These are phyloP conservation scores for Pardosa pseudoannulata DNA, from an alignment of 2,888 invertebrate species.

Conservation along the genomic window DNA sequence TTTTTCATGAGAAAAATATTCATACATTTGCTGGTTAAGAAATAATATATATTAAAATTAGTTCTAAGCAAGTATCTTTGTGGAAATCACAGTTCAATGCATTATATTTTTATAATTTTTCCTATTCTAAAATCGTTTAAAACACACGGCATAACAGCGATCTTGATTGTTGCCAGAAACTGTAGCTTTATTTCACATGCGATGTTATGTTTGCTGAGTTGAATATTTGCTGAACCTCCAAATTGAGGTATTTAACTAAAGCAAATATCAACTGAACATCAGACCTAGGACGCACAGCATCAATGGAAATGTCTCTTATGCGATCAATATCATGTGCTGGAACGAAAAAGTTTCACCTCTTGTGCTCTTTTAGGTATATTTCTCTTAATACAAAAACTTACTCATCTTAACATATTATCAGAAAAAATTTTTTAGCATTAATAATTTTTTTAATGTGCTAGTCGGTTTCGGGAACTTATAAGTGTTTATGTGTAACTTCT, in stretches of 20 bases:
- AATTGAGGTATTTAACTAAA: too few species aligned
- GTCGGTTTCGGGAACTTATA: too few species aligned
- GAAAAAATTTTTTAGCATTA: too few species aligned
- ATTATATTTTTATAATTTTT: background rate
- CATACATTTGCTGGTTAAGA: too few species aligned
- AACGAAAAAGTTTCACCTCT: conserved; percentile 12
- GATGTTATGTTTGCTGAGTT: background rate
- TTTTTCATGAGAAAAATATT: too few species aligned
- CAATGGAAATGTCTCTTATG: conserved; percentile 32
- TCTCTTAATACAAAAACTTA: too few species aligned
- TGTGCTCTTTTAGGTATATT: conserved; percentile 42
- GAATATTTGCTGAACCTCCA: background rate
- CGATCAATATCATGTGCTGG: conserved; percentile 35
- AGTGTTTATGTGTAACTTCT: too few species aligned
- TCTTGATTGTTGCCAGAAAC: background rate
- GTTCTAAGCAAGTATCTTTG: too few species aligned
- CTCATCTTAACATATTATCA: too few species aligned
- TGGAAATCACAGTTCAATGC: too few species aligned
- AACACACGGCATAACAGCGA: background rate
- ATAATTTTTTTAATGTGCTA: too few species aligned
- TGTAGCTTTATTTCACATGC: background rate
- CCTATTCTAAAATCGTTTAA: background rate
- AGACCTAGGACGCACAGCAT: background rate
- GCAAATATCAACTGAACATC: conserved; percentile 19
- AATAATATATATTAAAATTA: too few species aligned